Evolutionary conservation across 2,888 invertebrate species (phyloP), one percentile per base, ranked within the genome.

Genomic region (Eilema depressum): DNA sequence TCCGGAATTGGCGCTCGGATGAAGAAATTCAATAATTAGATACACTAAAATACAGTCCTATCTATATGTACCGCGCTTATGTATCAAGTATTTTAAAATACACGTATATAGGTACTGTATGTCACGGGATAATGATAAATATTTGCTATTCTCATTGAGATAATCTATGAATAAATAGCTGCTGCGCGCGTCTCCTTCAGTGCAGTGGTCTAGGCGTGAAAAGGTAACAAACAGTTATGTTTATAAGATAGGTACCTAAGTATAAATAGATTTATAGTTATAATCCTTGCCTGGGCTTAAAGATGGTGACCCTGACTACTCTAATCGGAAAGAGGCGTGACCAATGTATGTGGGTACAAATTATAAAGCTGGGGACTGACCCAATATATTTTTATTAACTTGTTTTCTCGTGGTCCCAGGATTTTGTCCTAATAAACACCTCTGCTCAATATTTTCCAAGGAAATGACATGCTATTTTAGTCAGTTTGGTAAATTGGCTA

Each of bases 301-400:
- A 41, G 8, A 66, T 33, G n/a, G 5, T 4, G n/a, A 14, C n/a
- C 37, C 57, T 57, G n/a, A 1, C 57, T 20, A 10, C n/a, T 4
- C n/a, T 10, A 57, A 57, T 57, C 12, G n/a, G 25, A 14, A n/a
- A 53, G 56, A 23, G 23, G 4, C 23, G 23, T 56, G 23, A 56
- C 1, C 2, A 56, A n/a, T n/a, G 56, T 56, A 56, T 56, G 56
- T 23, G 56, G 23, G 23, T 56, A 56, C 23, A 56, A 56, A 12
- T 37, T 37, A 37, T 37, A 37, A 37, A 37, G 8, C 56, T 65
- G 65, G 33, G 60, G 65, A 66, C 69, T 70, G 69, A 66, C 69
- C 33, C 69, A 60, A 66, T 66, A 25, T 12, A 60, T 64, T 47
- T 23, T 67, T 30, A 63, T 56, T 63, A 20, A 61, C 67, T 33